Conservation (phyloP, 1,140 invertebrate genomes). For the Lutraria rhynchaena region DNA sequence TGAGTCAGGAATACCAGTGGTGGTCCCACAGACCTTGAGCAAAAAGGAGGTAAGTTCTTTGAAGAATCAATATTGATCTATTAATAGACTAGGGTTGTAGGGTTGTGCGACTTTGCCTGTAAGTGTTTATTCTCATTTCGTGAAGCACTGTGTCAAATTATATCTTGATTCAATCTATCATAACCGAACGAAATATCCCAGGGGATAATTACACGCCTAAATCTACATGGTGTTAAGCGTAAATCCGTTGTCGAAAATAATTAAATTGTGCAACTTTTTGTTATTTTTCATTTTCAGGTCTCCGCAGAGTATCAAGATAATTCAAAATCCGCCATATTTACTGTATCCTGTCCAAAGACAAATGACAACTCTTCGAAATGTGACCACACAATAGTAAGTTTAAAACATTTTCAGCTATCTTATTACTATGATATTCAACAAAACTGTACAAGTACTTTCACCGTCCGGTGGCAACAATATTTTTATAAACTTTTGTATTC, state of each 20-base stretch:
- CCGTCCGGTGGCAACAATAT: too few relatives aligned
- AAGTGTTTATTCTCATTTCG: too few relatives aligned
- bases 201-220: not conserved
- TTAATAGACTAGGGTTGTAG: too few relatives aligned
- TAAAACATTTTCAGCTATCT: not conserved
- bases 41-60: conserved; percentile 49
- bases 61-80: too few relatives aligned
- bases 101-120: too few relatives aligned
- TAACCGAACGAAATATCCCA: not conserved
- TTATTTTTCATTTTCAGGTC: conserved; percentile 21
- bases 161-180: not conserved
- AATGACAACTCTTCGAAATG: not conserved
- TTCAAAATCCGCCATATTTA: conserved; percentile 39
- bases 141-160: not conserved
- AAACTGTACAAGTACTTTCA: too few relatives aligned
- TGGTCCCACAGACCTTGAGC: not conserved
- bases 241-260: too few relatives aligned
- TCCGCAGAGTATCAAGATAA: conserved; percentile 45
- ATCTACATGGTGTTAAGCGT: too few relatives aligned
- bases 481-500: too few relatives aligned
- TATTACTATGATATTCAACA: too few relatives aligned
- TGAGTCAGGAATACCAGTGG: conserved; percentile 33
- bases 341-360: conserved; percentile 36
- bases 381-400: conserved; percentile 47
- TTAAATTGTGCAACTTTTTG: too few relatives aligned